Conservation (phyloP, 1,140 invertebrate species). For the Drosophila tropicalis region DNA sequence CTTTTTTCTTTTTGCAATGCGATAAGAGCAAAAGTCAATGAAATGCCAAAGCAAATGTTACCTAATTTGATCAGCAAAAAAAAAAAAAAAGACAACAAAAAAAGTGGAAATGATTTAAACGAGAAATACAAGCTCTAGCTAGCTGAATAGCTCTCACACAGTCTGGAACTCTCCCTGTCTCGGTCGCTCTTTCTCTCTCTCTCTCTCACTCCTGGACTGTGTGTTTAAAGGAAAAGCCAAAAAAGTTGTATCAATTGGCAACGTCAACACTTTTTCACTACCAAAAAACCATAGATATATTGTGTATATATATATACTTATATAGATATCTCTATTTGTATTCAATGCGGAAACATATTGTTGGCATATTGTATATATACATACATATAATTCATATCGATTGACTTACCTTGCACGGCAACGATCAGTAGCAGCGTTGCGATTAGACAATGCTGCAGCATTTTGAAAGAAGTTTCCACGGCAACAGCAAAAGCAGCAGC, state of each 20-base stretch:
- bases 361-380: not conserved
- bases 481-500: not conserved
- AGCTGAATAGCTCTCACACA: not conserved
- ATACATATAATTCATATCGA: conserved; percentile 7
- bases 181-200: not conserved
- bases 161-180: not conserved
- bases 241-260: conserved; percentile 36
- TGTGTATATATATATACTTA: conserved; percentile 8
- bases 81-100: not conserved
- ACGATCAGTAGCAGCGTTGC: conserved; percentile 51
- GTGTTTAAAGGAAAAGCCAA: conserved; percentile 33
- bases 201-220: not conserved
- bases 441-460: conserved; percentile 63
- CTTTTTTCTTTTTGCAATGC: not conserved
- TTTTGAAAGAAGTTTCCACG: conserved; percentile 43
- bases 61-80: conserved; percentile 61
- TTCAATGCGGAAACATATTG: conserved; percentile 50
- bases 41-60: conserved; percentile 61
- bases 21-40: conserved; percentile 65
- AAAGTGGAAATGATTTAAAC: conserved; percentile 35
- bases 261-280: conserved; percentile 53
- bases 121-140: conserved; percentile 49
- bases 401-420: conserved; percentile 60
- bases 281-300: conserved; percentile 29
- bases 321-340: conserved; percentile 9